Base-by-base conservation (phyloP, 2,888 invertebrate species). In the Stenodera caucasica region DNA sequence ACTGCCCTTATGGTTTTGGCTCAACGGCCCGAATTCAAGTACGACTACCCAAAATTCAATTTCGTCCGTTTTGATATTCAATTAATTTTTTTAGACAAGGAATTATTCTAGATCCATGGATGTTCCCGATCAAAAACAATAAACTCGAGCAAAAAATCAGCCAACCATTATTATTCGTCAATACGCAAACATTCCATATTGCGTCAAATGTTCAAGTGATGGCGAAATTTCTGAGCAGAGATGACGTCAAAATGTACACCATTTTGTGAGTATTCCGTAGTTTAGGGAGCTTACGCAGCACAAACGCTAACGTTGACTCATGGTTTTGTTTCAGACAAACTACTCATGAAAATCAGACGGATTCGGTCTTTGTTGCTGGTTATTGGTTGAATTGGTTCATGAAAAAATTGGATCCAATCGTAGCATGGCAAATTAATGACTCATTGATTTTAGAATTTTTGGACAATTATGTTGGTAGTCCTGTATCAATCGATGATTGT, bases 21-120 rank as follows among this genome's bases (percentile, higher is more conserved):
- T 0, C 78, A 79, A 56, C 84, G 86, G 61, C 72, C 75, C 26
- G 78, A 86, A 66, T 82, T 86, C 66, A 83, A 79, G 86, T 86
- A 78, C 70, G 72, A 32, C 57, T 54, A 15, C 12, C 2, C 15
- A 37, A 57, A 40, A 9, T n/a, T 9, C 14, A 26, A 51, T 12
- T 18, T 32, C 18, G 29, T 21, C 6, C 4, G 7, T 30, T 14
- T 6, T 49, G 8, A 55, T n/a, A n/a, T n/a, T n/a, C n/a, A 29
- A 26, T 29, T 30, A 55, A 5, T 21, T 9, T 15, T 59, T 71
- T 61, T 57, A 84, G 84, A 63, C 75, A 78, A 58, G 84, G 83
- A 11, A 78, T 86, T 11, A 79, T 85, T 29, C 68, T 86, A 45
- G 87, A 87, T 75, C 83, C 85, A 0, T 87, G 87, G 87, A 84